Evolutionary conservation across 2,888 invertebrate species (phyloP).

Genomic region (Stenodema calcarata): DNA sequence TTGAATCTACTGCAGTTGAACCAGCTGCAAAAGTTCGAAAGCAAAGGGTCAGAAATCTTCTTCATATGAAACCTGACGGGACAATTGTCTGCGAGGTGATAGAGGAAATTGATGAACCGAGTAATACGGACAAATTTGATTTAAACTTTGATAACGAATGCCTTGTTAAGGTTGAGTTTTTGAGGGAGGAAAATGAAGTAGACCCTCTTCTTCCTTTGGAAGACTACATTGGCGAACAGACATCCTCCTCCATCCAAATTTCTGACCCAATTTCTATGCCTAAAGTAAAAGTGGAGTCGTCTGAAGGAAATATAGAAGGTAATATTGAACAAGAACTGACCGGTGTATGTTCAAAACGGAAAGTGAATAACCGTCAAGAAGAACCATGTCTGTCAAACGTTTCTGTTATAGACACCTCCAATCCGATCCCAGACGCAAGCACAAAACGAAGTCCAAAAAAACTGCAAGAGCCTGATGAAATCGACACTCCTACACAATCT

Average conservation of each 20-base stretch:
- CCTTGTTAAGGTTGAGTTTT: neutral
- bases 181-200: neutral
- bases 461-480: too few species aligned
- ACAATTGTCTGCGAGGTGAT: neutral
- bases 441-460: too few species aligned
- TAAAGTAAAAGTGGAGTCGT: neutral
- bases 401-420: neutral
- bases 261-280: neutral
- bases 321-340: neutral
- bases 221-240: neutral
- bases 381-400: neutral
- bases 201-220: neutral
- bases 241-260: neutral
- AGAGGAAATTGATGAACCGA: neutral
- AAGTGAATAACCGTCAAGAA: neutral
- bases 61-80: neutral
- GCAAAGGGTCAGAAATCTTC: neutral
- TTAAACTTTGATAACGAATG: neutral
- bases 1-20: neutral
- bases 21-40: neutral
- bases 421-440: neutral
- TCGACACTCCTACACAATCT: too few species aligned
- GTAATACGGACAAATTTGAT: neutral
- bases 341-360: neutral
- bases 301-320: neutral